phyloP scores from a whole-genome alignment of 2,797 vertebrate species.

The Pipistrellus pygmaeus region DNA sequence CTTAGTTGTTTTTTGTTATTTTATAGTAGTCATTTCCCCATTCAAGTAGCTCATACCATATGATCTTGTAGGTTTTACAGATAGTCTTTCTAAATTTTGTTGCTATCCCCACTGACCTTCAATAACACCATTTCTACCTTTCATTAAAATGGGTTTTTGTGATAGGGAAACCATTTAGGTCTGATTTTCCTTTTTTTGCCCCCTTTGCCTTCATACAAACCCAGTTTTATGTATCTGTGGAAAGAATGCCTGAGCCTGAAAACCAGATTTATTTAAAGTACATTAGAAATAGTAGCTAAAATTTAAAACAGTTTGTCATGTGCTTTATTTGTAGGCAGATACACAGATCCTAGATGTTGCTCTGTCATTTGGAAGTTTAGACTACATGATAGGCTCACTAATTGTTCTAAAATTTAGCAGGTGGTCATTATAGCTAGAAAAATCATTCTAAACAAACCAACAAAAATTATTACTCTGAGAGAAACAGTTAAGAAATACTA shows the following conservation, averaged over 20 bases:
- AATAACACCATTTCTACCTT: not conserved
- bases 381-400: not conserved
- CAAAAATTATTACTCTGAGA: not conserved
- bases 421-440: not conserved
- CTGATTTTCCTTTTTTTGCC: not conserved
- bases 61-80: constrained; percentile 5
- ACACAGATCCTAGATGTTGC: not conserved
- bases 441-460: constrained; percentile 56
- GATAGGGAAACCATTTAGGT: not conserved
- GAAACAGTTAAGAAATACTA: not conserved
- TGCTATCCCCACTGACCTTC: not conserved
- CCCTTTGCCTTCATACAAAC: constrained; percentile 1
- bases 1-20: not conserved
- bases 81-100: constrained; percentile 9
- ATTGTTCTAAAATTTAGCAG: constrained; percentile 1
- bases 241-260: constrained; percentile 31
- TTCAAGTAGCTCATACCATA: not conserved
- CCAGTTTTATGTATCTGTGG: not conserved
- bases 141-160: constrained; percentile 8
- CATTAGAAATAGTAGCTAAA: constrained; percentile 33
- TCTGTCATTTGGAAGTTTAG: not conserved
- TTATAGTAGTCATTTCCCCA: not conserved
- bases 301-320: not conserved
- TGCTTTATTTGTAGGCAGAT: constrained; percentile 20
- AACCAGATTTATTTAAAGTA: constrained; percentile 38